Evolutionary conservation across 2,888 invertebrate genomes (phyloP).

Genomic region (Scaptomyza polygonia): DNA sequence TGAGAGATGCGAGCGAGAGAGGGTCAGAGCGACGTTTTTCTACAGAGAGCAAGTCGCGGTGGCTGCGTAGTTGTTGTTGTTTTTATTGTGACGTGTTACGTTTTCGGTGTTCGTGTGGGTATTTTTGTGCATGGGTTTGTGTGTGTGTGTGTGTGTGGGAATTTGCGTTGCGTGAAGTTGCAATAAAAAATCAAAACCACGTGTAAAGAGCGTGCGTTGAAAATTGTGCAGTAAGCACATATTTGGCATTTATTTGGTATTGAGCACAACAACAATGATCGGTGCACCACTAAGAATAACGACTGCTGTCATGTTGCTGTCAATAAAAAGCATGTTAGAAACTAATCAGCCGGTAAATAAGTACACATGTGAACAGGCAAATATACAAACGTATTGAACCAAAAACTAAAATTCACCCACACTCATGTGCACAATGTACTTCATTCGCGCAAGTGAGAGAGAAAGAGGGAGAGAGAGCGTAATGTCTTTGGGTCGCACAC

Average conservation of each 20-base stretch:
- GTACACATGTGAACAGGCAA: conserved; percentile 2
- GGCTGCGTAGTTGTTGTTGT: conserved; percentile 39
- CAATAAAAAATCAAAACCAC: conserved; percentile 60
- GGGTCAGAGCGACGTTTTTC: conserved; percentile 14
- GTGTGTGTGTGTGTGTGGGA: conserved; percentile 58
- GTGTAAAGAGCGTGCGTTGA: conserved; percentile 53
- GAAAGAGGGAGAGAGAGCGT: conserved; percentile 13
- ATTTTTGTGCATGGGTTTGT: conserved; percentile 30
- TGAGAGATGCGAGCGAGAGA: not conserved
- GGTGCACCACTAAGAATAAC: conserved; percentile 8
- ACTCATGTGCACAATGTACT: conserved; percentile 7
- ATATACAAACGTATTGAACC: conserved; percentile 1
- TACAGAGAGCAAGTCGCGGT: conserved; percentile 23
- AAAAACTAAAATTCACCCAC: conserved; percentile 40
- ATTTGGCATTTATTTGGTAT: conserved; percentile 27
- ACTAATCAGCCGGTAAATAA: conserved; percentile 53
- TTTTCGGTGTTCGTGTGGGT: conserved; percentile 40
- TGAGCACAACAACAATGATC: not conserved
- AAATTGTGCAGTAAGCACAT: conserved; percentile 27
- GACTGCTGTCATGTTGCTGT: conserved; percentile 6
- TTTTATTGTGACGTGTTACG: conserved; percentile 58
- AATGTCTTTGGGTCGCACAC: conserved; percentile 9
- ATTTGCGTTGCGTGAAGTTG: conserved; percentile 74
- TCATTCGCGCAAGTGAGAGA: not conserved
- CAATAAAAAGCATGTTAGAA: conserved; percentile 11